These are phyloP conservation scores for Odontomachus brunneus DNA, from an alignment of 1,140 invertebrate species.

Conservation along the genomic window DNA sequence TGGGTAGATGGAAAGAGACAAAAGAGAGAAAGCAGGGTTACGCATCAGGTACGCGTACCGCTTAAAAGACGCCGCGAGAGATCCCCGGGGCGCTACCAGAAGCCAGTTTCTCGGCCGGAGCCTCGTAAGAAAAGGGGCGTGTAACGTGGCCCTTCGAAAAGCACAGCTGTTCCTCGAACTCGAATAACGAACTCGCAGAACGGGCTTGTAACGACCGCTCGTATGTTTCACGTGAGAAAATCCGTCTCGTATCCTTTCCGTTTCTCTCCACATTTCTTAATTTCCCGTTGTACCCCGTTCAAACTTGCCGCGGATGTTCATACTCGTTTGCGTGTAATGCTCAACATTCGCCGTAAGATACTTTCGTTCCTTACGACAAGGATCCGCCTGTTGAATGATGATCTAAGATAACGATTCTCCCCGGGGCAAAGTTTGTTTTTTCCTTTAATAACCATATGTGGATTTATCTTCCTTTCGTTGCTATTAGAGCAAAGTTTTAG, in stretches of 20 bases:
- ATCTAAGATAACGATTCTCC: too few relatives aligned
- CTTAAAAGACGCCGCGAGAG: conserved; percentile 54
- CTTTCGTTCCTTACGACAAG: too few relatives aligned
- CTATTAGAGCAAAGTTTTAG: too few relatives aligned
- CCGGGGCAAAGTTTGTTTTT: too few relatives aligned
- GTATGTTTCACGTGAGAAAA: conserved; percentile 53
- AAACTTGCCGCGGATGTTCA: too few relatives aligned
- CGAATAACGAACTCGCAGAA: conserved; percentile 68
- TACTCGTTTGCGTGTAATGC: not conserved
- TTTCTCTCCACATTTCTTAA: not conserved
- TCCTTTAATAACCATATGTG: too few relatives aligned
- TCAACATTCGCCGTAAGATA: too few relatives aligned
- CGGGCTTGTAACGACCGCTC: conserved; percentile 42
- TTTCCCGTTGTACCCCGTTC: not conserved
- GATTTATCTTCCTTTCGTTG: too few relatives aligned
- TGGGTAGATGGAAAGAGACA: not conserved
- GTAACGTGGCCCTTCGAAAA: conserved; percentile 51
- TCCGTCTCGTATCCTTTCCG: not conserved
- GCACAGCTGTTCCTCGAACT: conserved; percentile 73
- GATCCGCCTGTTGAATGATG: too few relatives aligned
- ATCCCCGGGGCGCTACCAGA: conserved; percentile 31
- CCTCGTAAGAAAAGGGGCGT: conserved; percentile 69
- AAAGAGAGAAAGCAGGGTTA: not conserved
- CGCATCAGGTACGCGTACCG: not conserved
- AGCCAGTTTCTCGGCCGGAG: conserved; percentile 33